Conservation (phyloP, 2,797 vertebrate species). For the Heliangelus exortis region DNA sequence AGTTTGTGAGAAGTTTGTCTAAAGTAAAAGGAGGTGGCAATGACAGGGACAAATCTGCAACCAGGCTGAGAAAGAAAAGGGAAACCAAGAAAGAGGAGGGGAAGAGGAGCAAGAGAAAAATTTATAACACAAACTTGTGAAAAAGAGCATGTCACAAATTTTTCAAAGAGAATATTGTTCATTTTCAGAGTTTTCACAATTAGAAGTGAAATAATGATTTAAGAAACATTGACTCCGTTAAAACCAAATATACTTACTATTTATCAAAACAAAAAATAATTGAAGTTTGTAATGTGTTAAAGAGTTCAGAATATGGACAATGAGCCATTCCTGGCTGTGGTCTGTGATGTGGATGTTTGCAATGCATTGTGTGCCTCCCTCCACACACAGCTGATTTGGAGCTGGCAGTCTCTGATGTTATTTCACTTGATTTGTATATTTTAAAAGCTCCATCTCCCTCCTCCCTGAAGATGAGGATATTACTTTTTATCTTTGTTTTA, state of each 20-base stretch:
- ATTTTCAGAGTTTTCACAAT: neutral
- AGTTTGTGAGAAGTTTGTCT: neutral
- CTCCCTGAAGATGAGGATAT: conserved; percentile 6
- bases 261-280: neutral
- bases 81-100: neutral
- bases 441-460: conserved; percentile 5
- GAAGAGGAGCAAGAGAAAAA: neutral
- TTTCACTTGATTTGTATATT: conserved; percentile 41
- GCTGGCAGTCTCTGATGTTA: conserved; percentile 3
- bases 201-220: neutral
- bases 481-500: conserved; percentile 38
- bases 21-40: neutral
- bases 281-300: neutral
- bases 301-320: neutral
- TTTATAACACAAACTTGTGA: neutral
- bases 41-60: neutral
- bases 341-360: neutral
- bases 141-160: fast-evolving
- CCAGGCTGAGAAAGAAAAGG: neutral
- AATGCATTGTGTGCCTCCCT: neutral
- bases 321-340: neutral
- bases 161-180: neutral
- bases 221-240: neutral
- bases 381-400: neutral
- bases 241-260: neutral